These are phyloP conservation scores for Micromussa lordhowensis DNA, from an alignment of 92 coral and sea anemone genomes.

Conservation along the genomic window DNA sequence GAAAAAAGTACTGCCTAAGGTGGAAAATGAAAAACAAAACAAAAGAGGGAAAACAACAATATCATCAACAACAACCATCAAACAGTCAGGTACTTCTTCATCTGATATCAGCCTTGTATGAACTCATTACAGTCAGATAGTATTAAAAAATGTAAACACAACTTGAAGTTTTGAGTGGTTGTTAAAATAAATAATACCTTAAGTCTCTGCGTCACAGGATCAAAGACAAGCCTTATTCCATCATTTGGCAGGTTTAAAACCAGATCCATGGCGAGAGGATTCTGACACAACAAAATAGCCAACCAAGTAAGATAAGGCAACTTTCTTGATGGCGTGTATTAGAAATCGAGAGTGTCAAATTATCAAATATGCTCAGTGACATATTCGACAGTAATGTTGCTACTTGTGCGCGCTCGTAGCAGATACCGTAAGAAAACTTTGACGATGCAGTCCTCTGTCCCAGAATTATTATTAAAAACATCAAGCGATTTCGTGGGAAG, in stretches of 20 bases:
- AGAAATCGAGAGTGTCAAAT: not conserved
- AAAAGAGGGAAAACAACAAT: too few relatives aligned
- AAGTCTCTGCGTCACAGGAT: slow-evolving; percentile 94
- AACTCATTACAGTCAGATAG: not conserved
- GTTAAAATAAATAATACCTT: slow-evolving; percentile 64
- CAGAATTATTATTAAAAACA: not conserved
- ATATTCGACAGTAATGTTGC: not conserved
- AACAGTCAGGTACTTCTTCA: too few relatives aligned
- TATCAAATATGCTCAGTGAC: not conserved
- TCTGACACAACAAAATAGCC: slow-evolving; percentile 46
- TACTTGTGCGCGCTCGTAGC: not conserved
- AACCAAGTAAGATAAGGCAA: not conserved
- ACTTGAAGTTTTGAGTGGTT: too few relatives aligned
- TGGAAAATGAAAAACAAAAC: too few relatives aligned
- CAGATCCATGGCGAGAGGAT: slow-evolving; percentile 97
- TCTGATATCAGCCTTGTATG: not conserved
- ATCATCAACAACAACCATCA: too few relatives aligned
- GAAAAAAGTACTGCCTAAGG: too few relatives aligned
- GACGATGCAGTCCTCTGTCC: not conserved
- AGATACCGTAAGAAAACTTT: too few relatives aligned
- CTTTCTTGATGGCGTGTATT: not conserved
- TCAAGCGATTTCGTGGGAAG: not conserved
- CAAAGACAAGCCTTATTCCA: slow-evolving; percentile 98
- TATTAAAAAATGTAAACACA: not conserved
- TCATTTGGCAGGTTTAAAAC: slow-evolving; percentile 96